These are phyloP conservation scores for Melanotaenia parkinsoni DNA, from an alignment of 2,797 vertebrate species.

Conservation along the genomic window DNA sequence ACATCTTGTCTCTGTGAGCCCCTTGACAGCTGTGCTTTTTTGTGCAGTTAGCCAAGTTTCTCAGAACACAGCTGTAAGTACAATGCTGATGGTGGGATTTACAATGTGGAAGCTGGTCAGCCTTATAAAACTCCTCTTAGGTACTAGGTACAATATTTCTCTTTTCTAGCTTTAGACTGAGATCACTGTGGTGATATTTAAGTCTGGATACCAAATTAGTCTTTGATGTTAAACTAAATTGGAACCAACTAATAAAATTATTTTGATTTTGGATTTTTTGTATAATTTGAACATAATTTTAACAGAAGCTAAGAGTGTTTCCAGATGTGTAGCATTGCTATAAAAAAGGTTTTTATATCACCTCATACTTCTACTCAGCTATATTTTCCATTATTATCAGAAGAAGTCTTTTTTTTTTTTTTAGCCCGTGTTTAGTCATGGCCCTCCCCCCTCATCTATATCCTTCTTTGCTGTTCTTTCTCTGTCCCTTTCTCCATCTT, in stretches of 20 bases:
- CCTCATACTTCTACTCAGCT: not conserved
- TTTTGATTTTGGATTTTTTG: not conserved
- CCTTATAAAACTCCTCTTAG: not conserved
- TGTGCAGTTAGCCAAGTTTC: not conserved
- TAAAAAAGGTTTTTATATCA: no score
- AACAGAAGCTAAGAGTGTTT: no score
- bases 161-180: not conserved
- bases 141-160: not conserved
- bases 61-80: not conserved
- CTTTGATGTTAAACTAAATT: not conserved
- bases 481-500: constrained; percentile 4
- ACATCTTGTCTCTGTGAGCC: not conserved
- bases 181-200: not conserved
- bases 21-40: not conserved
- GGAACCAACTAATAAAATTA: not conserved
- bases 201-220: not conserved
- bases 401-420: not conserved
- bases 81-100: not conserved
- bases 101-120: no score
- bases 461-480: not conserved
- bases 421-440: constrained; percentile 12
- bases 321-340: no score
- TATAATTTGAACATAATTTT: not conserved
- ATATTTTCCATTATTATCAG: not conserved
- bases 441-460: constrained; percentile 1